Evolutionary conservation across 1,140 invertebrate species (phyloP).

Genomic region (Ridgeia piscesae): DNA sequence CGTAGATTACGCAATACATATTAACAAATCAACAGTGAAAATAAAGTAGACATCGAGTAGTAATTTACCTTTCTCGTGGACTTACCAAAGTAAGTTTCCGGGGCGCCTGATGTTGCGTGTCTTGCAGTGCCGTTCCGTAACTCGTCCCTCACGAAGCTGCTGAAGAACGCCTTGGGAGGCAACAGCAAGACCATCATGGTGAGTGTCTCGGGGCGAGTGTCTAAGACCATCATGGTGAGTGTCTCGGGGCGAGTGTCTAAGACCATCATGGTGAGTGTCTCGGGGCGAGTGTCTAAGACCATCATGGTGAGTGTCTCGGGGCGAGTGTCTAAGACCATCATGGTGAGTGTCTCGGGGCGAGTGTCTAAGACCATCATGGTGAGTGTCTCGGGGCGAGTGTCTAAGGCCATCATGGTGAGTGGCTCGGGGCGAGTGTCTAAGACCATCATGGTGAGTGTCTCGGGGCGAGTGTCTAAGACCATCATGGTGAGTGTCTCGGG

Average conservation of each 20-base stretch:
- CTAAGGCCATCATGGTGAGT: no score
- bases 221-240: neutral
- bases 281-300: neutral
- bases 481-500: no score
- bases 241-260: neutral
- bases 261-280: neutral
- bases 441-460: no score
- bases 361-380: no score
- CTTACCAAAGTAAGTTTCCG: neutral
- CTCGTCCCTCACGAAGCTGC: conserved; percentile 65
- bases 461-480: no score
- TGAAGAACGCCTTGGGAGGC: conserved; percentile 92
- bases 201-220: neutral
- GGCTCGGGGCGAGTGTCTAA: no score
- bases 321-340: neutral
- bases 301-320: neutral
- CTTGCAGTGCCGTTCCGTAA: conserved; percentile 65
- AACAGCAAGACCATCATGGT: conserved; percentile 97
- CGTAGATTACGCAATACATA: neutral
- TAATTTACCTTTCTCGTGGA: neutral
- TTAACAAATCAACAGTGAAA: neutral
- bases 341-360: no score
- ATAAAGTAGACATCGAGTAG: neutral
- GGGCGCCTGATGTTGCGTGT: neutral
- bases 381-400: no score